Evolutionary conservation across 2,888 invertebrate genomes (phyloP), one percentile per base, ranked within the genome.

Genomic region (Sinodicranocentrus sp.): DNA sequence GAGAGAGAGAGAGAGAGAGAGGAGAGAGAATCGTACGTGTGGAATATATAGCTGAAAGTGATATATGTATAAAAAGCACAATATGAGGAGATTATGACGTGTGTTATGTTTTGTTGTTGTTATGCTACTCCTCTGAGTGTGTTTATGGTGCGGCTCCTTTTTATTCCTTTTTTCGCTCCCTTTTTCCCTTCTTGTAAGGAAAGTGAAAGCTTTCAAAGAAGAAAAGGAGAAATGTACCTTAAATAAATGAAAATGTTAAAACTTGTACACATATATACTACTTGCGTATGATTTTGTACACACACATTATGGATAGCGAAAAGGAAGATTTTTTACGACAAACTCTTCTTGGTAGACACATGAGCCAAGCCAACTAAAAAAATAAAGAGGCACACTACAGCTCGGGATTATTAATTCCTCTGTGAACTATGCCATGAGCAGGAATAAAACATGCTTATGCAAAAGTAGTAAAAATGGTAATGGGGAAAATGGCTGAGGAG

Each of bases 341-440:
- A 65, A 21, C n/a, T n/a, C n/a, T n/a, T n/a, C n/a, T n/a, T n/a
- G n/a, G n/a, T n/a, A n/a, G n/a, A n/a, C n/a, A n/a, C n/a, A n/a
- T 43, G 13, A 48, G 15, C 48, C 48, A 48, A 65, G 17, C 43
- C 65, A 65, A 23, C 13, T 23, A 44, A 65, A 43, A 43, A 43
- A 39, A 65, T 21, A 43, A 65, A 65, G 65, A n/a, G n/a, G n/a
- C n/a, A n/a, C n/a, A n/a, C n/a, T 23, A 57, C 8, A 65, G 21
- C 65, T 39, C 43, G 43, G 65, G 65, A 78, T 68, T 80, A 80
- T 80, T 80, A 80, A 80, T 80, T 80, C 57, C 28, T 59, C 43
- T 52, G 59, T 78, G 78, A 78, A 78, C 78, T 80, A 72, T 80
- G 79, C 72, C 72, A 71, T 52, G 65, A 80, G 72, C 72, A 39